Base-by-base conservation (phyloP, 2,113 vertebrate species). In the Myxocyprinus asiaticus region DNA sequence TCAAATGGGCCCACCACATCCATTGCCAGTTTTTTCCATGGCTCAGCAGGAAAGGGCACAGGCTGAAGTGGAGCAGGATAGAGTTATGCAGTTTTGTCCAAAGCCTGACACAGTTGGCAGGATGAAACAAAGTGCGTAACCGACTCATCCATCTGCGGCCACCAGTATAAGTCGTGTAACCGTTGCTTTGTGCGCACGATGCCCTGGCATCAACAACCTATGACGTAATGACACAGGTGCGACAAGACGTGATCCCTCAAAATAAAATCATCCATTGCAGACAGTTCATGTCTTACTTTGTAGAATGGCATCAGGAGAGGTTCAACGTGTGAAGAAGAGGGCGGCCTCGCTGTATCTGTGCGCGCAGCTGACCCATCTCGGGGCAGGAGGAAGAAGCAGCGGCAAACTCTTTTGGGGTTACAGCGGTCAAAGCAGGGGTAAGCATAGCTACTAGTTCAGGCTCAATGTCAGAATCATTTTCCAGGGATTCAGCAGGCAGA, bases 1-100 rank as follows among this genome's bases (percentile, higher is more conserved):
- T 66, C 12, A 33, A 66, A 44, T 1, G 63, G 43, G 14, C 63
- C 63, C 5, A 66, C 43, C 12, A 66, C 43, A 66, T 66, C 63
- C 10, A 45, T 66, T 66, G 63, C 63, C 9, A 66, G 0, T 45
- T 45, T 45, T 44, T 11, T 14, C 65, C 65, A 67, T n/a, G 7
- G 44, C 4, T 47, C 42, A 9, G 65, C 11, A 45, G 44, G 65
- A 14, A 67, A 67, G n/a, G n/a, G 44, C 0, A 48, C 65, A 67
- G 65, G 44, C 8, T 67, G 65, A 11, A 67, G 65, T 67, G 44
- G 44, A 7, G 44, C 65, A 67, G 44, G 4, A 45, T 12, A 5
- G 33, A 63, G 9, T 63, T 63, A 42, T 3, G 80, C 67, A 47
- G 76, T 73, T 50, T 73, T 78, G 11, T 59, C 58, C 5, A 17